Evolutionary conservation across 1,140 invertebrate genomes (phyloP), one percentile per base, ranked within the genome.

Genomic region (Cyphomyrmex costatus): DNA sequence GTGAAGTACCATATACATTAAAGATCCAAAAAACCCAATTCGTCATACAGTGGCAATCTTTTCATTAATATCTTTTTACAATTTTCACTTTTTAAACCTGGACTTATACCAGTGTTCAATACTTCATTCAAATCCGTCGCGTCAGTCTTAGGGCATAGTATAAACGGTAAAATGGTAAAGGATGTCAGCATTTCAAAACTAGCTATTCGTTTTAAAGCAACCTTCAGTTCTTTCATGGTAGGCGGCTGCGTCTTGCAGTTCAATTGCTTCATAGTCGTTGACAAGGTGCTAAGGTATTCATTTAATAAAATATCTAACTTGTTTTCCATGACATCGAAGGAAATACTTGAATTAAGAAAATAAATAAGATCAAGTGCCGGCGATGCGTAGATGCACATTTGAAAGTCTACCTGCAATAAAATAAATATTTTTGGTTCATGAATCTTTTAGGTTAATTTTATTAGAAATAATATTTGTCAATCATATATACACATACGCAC

Each of bases 351-450:
- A 65, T 93, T 93, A 27, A 96, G 90, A 83, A 96, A 96, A 86
- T 96, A 96, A 14, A 93, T 93, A 0, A 96, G 78, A 91, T 96
- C 96, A 1, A 96, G 74, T 2, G 94, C 95, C 8, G 96, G 96
- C 42, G 95, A 95, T 14, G 90, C 88, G 66, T 95, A 95, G 12
- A 92, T 24, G 46, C 89, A 86, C 58, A 95, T 49, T 93, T 96
- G 96, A 77, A 96, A 96, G 85, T 96, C 96, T 42, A 96, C 94
- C 95, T 96, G 90, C 68, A 89, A 92, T 51, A 42, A 42, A 42
- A 71, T 56, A 5, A 88, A 83, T n/a, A 53, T n/a, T 60, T 19
- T 53, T 10, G 61, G 85, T 63, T 61, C 65, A 83, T 66, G 53
- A 49, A 82, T 74, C 46, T 83, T 16, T 49, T 30, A n/a, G n/a